Percentiles rank a stretch among this genome's conserved stretches.
phyloP scores from a whole-genome alignment of 2,888 invertebrate genomes.

The Brachyptera putata region DNA sequence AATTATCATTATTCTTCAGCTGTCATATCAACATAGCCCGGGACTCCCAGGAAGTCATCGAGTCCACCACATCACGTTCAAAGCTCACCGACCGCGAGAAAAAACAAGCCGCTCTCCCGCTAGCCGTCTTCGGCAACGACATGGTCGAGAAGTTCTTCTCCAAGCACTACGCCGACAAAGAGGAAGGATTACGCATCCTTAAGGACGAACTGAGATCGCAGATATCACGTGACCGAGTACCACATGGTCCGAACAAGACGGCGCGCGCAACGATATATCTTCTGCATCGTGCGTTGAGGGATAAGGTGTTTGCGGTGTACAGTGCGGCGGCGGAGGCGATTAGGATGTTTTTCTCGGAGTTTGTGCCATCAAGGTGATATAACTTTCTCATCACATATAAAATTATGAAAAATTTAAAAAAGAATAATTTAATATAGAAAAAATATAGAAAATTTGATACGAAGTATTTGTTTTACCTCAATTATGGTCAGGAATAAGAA shows the following conservation, averaged over 20 bases:
- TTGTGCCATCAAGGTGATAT: slow-evolving; percentile 77
- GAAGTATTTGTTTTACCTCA: no score
- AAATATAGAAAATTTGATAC: no score
- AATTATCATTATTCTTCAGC: slow-evolving; percentile 2
- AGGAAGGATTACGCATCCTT: slow-evolving; percentile 20
- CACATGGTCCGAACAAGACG: slow-evolving; percentile 62
- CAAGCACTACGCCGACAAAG: slow-evolving; percentile 80
- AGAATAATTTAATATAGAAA: no score
- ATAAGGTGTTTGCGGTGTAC: slow-evolving; percentile 86
- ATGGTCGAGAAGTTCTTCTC: slow-evolving; percentile 89
- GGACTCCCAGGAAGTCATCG: slow-evolving; percentile 25
- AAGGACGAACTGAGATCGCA: slow-evolving; percentile 50
- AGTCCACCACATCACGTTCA: slow-evolving; percentile 39
- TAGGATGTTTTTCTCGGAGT: slow-evolving; percentile 73
- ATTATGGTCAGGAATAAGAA: no score
- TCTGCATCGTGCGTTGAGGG: slow-evolving; percentile 73
- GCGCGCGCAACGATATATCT: slow-evolving; percentile 76
- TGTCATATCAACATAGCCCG: slow-evolving; percentile 20
- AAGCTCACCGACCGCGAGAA: slow-evolving; percentile 73
- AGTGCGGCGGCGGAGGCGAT: slow-evolving; percentile 79
- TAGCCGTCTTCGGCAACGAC: slow-evolving; percentile 85
- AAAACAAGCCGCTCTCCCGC: slow-evolving; percentile 84
- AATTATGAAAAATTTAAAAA: no score
- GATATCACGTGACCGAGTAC: slow-evolving; percentile 24
- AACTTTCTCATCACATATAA: no score